phyloP scores from a whole-genome alignment of 2,113 vertebrate genomes.

The Oryzias javanicus region DNA sequence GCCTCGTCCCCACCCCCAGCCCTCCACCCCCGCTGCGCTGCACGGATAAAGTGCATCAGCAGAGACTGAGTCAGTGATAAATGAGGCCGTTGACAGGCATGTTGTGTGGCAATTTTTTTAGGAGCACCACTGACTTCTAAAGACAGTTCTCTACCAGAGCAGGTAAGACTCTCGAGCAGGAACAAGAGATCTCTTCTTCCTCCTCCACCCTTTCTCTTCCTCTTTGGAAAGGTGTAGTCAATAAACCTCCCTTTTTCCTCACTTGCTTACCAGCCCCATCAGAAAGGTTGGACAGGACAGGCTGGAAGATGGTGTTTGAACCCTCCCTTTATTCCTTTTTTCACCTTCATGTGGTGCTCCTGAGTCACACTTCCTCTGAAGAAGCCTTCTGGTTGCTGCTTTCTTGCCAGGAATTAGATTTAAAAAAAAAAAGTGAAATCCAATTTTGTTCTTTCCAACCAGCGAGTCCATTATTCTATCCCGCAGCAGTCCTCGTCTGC shows the following conservation, averaged over 20 bases:
- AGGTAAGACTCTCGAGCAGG: constrained; percentile 69
- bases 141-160: constrained; percentile 42
- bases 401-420: not conserved
- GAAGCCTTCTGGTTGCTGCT: not conserved
- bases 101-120: constrained; percentile 69
- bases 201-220: constrained; percentile 10
- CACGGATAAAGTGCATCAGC: too few species aligned
- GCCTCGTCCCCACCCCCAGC: too few species aligned
- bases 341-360: constrained; percentile 26
- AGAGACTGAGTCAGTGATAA: constrained; percentile 26
- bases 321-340: not conserved
- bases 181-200: not conserved
- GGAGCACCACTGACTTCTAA: constrained; percentile 73
- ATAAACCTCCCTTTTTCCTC: constrained; percentile 26
- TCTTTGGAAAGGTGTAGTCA: constrained; percentile 18
- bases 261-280: not conserved
- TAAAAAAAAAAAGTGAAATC: too few species aligned
- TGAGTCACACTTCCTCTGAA: not conserved
- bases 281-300: too few species aligned
- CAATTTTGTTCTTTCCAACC: too few species aligned
- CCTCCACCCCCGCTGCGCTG: too few species aligned
- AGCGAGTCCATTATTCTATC: too few species aligned
- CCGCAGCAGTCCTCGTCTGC: too few species aligned
- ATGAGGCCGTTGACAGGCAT: constrained; percentile 55
- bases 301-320: too few species aligned